phyloP scores from a whole-genome alignment of 2,113 vertebrate species.

The Rhinogobius similis region DNA sequence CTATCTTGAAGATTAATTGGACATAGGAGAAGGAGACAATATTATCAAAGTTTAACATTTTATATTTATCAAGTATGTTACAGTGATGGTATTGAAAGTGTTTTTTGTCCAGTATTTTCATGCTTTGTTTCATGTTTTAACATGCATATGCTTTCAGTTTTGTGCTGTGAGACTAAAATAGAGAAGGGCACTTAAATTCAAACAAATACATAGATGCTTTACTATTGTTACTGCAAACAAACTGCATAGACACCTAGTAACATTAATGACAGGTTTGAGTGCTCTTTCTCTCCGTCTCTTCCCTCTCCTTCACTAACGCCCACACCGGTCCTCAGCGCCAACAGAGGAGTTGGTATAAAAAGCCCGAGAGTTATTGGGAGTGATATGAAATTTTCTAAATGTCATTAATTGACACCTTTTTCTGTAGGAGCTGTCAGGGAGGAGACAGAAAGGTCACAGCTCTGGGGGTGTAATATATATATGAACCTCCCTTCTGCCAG shows the following conservation, averaged over 20 bases:
- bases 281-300: not conserved
- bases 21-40: no score
- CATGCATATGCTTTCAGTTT: no score
- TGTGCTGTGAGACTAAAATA: no score
- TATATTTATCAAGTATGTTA: no score
- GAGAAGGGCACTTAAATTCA: no score
- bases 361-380: conserved; percentile 75
- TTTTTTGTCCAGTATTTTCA: no score
- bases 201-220: no score
- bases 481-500: conserved; percentile 64
- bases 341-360: conserved; percentile 71
- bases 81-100: no score
- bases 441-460: conserved; percentile 80
- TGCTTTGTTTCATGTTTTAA: no score
- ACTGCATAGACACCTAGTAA: not conserved
- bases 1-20: no score
- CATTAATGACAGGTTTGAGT: not conserved
- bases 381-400: conserved; percentile 81
- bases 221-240: no score
- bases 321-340: conserved; percentile 44
- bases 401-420: conserved; percentile 83
- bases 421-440: conserved; percentile 71
- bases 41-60: no score
- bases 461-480: conserved; percentile 72
- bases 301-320: conserved; percentile 33